phyloP scores from a whole-genome alignment of 2,113 vertebrate species.

The Leucosticte australis region DNA sequence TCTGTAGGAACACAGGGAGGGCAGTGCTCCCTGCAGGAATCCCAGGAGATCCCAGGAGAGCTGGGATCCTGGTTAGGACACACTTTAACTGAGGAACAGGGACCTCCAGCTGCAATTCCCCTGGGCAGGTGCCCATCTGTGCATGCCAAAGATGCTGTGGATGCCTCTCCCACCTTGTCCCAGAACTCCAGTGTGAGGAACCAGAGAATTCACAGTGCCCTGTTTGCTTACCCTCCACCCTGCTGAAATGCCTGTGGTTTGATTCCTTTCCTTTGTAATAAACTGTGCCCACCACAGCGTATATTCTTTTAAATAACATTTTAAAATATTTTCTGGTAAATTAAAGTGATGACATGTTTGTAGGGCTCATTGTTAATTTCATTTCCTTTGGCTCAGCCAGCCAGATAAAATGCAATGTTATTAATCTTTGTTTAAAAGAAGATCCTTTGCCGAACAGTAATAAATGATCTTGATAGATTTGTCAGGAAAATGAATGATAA shows the following conservation, averaged over 20 bases:
- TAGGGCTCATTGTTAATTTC: conserved; percentile 70
- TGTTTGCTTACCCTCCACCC: not conserved
- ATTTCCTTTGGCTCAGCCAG: conserved; percentile 71
- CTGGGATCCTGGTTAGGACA: not conserved
- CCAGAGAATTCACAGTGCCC: not conserved
- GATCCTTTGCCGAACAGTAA: conserved; percentile 57
- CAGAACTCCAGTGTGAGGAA: accelerated
- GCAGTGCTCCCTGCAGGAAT: not conserved
- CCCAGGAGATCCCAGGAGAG: not conserved
- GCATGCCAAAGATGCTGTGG: not conserved
- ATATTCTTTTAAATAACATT: conserved; percentile 62
- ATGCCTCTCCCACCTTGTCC: not conserved
- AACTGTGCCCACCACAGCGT: conserved; percentile 24
- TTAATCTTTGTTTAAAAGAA: conserved; percentile 71
- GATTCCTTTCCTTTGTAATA: not conserved
- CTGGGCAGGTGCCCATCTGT: not conserved
- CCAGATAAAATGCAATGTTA: conserved; percentile 56
- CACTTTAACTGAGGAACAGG: not conserved
- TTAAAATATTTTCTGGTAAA: conserved; percentile 65
- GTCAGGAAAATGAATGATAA: conserved; percentile 72
- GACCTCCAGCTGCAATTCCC: not conserved
- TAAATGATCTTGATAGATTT: conserved; percentile 74
- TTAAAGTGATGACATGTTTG: conserved; percentile 69
- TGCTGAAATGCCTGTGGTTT: not conserved
- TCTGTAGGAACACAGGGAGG: accelerated